Percentiles rank a stretch among this genome's conserved stretches.
phyloP scores from a whole-genome alignment of 2,888 invertebrate species.

The Cantharis rustica region DNA sequence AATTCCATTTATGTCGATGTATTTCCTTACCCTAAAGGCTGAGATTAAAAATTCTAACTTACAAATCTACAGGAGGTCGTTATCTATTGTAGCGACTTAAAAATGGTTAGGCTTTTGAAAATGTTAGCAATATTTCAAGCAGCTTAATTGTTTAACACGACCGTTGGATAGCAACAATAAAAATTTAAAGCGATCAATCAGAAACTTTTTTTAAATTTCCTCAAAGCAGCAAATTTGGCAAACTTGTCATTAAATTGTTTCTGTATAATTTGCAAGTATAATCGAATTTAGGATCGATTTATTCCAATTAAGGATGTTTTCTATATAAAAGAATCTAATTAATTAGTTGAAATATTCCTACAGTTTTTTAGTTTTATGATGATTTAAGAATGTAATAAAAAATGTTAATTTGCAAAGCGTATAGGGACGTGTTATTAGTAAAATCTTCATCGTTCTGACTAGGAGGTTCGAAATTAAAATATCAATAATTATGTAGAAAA shows the following conservation, averaged over 20 bases:
- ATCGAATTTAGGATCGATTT: background rate
- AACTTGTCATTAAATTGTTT: background rate
- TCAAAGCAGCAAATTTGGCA: background rate
- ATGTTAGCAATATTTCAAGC: background rate
- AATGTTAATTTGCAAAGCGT: background rate
- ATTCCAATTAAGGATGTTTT: background rate
- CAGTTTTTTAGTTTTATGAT: background rate
- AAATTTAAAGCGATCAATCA: background rate
- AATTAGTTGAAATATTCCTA: slow-evolving; percentile 2
- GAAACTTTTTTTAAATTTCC: no score
- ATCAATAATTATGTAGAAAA: background rate
- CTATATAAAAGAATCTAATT: background rate
- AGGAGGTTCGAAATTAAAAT: background rate
- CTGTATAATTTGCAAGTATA: background rate
- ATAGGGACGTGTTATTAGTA: background rate
- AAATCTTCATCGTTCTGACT: background rate
- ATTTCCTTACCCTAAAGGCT: background rate
- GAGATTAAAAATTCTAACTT: background rate
- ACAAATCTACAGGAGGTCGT: background rate
- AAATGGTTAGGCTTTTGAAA: background rate
- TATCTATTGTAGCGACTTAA: background rate
- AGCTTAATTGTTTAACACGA: background rate
- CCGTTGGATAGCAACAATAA: background rate
- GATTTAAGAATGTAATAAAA: slow-evolving; percentile 3
- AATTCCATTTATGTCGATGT: background rate